Conservation (phyloP, 1,140 invertebrate genomes). For the Caenorhabditis inopinata region DNA sequence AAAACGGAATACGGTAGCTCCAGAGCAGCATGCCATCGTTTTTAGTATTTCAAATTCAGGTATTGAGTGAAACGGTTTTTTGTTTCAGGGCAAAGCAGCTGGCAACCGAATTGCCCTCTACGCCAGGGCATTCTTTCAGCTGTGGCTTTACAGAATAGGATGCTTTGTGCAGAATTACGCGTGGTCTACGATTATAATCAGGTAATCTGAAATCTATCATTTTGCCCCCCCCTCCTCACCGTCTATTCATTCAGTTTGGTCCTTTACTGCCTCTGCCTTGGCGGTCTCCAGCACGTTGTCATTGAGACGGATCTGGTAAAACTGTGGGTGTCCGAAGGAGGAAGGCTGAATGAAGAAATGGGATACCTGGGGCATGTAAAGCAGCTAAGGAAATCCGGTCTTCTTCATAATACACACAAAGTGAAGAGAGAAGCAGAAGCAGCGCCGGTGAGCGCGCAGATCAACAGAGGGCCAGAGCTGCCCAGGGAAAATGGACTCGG, state of each 20-base stretch:
- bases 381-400: slow-evolving; percentile 53
- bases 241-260: slow-evolving; percentile 44
- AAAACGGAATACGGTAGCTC: too few relatives aligned
- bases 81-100: slow-evolving; percentile 57
- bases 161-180: slow-evolving; percentile 56
- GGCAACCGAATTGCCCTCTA: slow-evolving; percentile 63
- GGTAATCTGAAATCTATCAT: too few relatives aligned
- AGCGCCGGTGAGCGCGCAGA: background rate
- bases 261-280: slow-evolving; percentile 54
- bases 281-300: slow-evolving; percentile 57
- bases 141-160: slow-evolving; percentile 55
- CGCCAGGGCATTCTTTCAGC: slow-evolving; percentile 60
- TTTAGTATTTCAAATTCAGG: too few relatives aligned
- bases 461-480: slow-evolving; percentile 49
- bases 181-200: slow-evolving; percentile 53
- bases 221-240: too few relatives aligned
- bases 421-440: background rate
- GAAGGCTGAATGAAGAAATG: slow-evolving; percentile 62
- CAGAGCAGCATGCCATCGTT: too few relatives aligned
- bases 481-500: slow-evolving; percentile 61
- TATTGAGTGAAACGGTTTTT: background rate
- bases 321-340: slow-evolving; percentile 65
- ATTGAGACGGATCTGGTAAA: slow-evolving; percentile 66
- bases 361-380: slow-evolving; percentile 50
- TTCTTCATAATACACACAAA: background rate